Evolutionary conservation across 2,888 invertebrate species (phyloP).

Genomic region (Ochropleura plecta): DNA sequence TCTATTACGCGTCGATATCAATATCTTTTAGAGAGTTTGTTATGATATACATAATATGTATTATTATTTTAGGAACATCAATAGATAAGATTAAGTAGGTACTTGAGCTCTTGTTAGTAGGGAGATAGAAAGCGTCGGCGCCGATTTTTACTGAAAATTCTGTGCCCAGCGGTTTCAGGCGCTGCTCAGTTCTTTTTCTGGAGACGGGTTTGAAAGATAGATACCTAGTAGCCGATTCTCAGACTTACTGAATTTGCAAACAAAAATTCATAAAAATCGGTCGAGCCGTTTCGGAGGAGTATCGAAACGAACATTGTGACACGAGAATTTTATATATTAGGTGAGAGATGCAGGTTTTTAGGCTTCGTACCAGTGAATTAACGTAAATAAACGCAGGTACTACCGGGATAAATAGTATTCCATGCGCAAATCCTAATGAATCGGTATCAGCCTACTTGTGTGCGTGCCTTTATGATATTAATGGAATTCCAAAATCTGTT

Average conservation of each 20-base stretch:
- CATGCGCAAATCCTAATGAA: not conserved
- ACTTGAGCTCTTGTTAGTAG: not conserved
- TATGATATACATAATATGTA: conserved; percentile 8
- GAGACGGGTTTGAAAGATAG: too few species aligned
- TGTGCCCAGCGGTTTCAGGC: too few species aligned
- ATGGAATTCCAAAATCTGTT: not conserved
- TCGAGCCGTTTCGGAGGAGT: too few species aligned
- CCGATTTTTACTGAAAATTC: not conserved
- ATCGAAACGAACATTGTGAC: too few species aligned
- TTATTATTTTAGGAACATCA: conserved; percentile 31
- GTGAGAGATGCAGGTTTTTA: not conserved
- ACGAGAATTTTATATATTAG: too few species aligned
- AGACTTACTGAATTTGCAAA: too few species aligned
- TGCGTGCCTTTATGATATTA: not conserved
- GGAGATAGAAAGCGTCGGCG: not conserved
- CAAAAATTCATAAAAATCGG: too few species aligned
- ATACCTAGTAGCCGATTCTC: too few species aligned
- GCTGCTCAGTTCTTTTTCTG: too few species aligned
- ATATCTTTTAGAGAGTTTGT: conserved; percentile 27
- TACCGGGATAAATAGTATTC: not conserved
- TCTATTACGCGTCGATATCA: conserved; percentile 22
- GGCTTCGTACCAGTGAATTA: not conserved
- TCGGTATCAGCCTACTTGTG: not conserved
- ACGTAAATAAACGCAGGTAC: not conserved
- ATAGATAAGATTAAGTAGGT: conserved; percentile 26